Conservation (phyloP, 2,888 invertebrate genomes). For the Athalia cordata region DNA sequence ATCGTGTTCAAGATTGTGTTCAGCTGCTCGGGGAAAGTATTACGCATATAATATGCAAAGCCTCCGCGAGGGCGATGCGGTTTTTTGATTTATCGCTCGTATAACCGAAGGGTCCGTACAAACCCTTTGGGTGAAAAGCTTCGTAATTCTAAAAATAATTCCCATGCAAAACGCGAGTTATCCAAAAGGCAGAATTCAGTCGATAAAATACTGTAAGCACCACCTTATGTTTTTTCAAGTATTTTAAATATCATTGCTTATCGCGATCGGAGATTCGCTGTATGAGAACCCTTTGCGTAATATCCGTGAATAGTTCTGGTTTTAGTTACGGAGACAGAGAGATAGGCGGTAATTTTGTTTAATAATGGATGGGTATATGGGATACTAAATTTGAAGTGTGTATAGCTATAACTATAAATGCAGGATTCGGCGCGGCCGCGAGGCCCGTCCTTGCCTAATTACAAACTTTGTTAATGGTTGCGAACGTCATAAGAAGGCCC, state of each 20-base stretch:
- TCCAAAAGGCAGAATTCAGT: too few species aligned
- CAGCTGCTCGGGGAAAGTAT: slow-evolving; percentile 25
- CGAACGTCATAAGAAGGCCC: slow-evolving; percentile 42
- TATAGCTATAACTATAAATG: slow-evolving; percentile 14
- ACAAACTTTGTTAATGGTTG: slow-evolving; percentile 49
- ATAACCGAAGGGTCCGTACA: not conserved
- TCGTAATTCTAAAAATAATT: not conserved
- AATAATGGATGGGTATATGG: slow-evolving; percentile 14
- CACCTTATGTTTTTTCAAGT: too few species aligned
- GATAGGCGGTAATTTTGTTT: slow-evolving; percentile 18
- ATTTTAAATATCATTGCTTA: too few species aligned
- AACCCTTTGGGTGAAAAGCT: not conserved
- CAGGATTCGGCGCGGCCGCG: not conserved
- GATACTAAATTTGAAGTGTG: slow-evolving; percentile 12
- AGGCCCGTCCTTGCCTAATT: slow-evolving; percentile 46
- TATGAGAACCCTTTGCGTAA: too few species aligned
- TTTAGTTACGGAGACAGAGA: slow-evolving; percentile 3
- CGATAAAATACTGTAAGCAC: too few species aligned
- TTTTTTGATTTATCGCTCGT: slow-evolving; percentile 41
- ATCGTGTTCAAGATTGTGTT: slow-evolving; percentile 1
- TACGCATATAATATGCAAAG: not conserved
- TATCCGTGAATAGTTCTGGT: not conserved
- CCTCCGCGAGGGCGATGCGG: slow-evolving; percentile 16
- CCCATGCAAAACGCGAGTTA: too few species aligned
- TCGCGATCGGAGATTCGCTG: too few species aligned